Base-by-base conservation (phyloP, 2,888 invertebrate genomes). In the Seladonia tumulorum region DNA sequence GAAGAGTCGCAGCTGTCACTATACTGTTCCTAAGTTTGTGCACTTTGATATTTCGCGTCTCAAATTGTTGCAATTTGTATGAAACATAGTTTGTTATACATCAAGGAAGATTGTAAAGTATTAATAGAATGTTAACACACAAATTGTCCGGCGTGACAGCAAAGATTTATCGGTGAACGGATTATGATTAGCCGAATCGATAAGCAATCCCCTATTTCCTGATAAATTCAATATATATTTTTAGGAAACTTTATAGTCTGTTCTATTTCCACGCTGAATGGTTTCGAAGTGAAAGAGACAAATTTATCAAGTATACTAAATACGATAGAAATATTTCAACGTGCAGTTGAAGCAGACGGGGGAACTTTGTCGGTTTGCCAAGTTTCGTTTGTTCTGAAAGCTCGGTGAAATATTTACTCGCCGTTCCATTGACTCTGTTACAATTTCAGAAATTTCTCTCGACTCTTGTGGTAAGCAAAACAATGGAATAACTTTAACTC, bases 1-100 rank as follows among this genome's bases (percentile, higher is more conserved):
- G 71, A 75, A 66, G 49, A 87, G 77, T 49, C 87, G 25, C 39
- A 63, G 68, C 18, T 49, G 49, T 49, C 18, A 18, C 18, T 49
- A 57, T n/a, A n/a, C 57, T 57, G n/a, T 57, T 57, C 12, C n/a
- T 1, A n/a, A 57, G 57, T 4, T n/a, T 10, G 53, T n/a, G 53
- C n/a, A 8, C 18, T 8, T 16, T 5, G 1, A 47, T 16, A 47
- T 16, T 16, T 1, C 16, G 5, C 5, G 49, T 49, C 18, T 49
- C 0, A 49, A 18, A 49, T 49, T 49, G 18, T 12, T 1, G 57
- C 57, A 12, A 57, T 57, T n/a, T n/a, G n/a, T 12, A n/a, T 0
- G 22, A 8, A n/a, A 53, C 3, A 57, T 10, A 57, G n/a, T n/a
- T 57, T 12, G 57, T 57, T 57, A 4, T 1, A 4, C n/a, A n/a